These are phyloP conservation scores for Atlantisia rogersi DNA, from an alignment of 2,113 vertebrate species.

Conservation along the genomic window DNA sequence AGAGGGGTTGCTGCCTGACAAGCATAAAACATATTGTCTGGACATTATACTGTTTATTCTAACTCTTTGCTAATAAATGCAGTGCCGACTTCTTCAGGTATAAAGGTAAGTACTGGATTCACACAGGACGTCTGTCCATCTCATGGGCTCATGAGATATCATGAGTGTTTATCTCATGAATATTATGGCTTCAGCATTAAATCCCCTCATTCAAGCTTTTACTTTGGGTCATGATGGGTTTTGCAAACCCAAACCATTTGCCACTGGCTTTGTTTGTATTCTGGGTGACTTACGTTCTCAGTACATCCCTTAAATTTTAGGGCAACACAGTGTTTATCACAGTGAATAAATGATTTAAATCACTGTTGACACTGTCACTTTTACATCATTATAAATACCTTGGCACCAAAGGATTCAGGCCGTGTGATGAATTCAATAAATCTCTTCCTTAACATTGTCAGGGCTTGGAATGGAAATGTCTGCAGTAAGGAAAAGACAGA, in stretches of 20 bases:
- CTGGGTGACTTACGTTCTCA: not conserved
- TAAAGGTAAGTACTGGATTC: not conserved
- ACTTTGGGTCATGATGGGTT: not conserved
- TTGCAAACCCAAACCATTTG: not conserved
- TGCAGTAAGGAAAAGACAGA: constrained; percentile 40
- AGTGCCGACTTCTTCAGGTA: not conserved
- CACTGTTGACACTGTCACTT: constrained; percentile 41
- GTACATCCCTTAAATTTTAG: constrained; percentile 24
- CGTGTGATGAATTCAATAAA: constrained; percentile 38
- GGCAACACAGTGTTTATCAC: constrained; percentile 5
- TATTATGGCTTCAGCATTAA: not conserved
- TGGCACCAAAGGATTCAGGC: not conserved
- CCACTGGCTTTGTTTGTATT: not conserved
- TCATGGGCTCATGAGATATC: not conserved
- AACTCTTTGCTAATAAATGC: not conserved
- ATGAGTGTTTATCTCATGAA: not conserved
- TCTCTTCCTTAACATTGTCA: constrained; percentile 44
- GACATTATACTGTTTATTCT: not conserved
- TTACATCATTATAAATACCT: constrained; percentile 30
- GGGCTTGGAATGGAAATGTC: constrained; percentile 42
- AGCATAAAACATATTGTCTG: not conserved
- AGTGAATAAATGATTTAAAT: constrained; percentile 35
- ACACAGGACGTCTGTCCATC: not conserved
- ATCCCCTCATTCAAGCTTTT: not conserved
- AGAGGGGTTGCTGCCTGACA: not conserved